phyloP scores from a whole-genome alignment of 2,888 invertebrate genomes.

The Heteromyza rotundicornis region DNA sequence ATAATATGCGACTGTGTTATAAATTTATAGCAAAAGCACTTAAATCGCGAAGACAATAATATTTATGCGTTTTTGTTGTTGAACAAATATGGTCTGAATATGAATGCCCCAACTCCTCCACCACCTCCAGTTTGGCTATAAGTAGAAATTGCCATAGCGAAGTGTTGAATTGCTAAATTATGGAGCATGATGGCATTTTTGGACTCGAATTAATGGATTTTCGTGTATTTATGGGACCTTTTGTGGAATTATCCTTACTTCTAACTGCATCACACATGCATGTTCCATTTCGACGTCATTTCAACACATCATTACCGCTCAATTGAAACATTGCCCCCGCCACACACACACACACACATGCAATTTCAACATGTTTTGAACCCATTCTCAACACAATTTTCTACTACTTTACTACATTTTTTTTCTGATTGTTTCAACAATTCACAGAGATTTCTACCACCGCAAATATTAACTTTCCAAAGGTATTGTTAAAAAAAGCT shows the following conservation, averaged over 20 bases:
- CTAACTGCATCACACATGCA: too few relatives aligned
- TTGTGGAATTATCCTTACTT: too few relatives aligned
- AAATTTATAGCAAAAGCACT: not conserved
- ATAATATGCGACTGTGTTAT: not conserved
- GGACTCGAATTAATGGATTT: too few relatives aligned
- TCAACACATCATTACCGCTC: conserved; percentile 4
- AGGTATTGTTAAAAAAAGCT: conserved; percentile 1
- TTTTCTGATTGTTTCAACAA: conserved; percentile 12
- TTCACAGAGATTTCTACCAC: not conserved
- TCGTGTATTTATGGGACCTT: too few relatives aligned
- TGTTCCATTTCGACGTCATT: not conserved
- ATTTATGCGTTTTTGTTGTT: not conserved
- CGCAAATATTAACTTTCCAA: not conserved
- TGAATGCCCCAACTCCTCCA: not conserved
- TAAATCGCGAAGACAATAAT: not conserved
- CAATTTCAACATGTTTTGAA: not conserved
- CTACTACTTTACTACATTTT: not conserved
- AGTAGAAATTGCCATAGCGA: not conserved
- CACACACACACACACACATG: not conserved
- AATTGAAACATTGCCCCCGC: not conserved
- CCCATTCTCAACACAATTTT: conserved; percentile 3
- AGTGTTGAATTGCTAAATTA: not conserved
- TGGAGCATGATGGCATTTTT: too few relatives aligned
- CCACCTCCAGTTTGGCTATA: not conserved
- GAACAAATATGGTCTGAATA: not conserved